Evolutionary conservation across 2,113 vertebrate genomes (phyloP).

Genomic region (Antigone vipio): DNA sequence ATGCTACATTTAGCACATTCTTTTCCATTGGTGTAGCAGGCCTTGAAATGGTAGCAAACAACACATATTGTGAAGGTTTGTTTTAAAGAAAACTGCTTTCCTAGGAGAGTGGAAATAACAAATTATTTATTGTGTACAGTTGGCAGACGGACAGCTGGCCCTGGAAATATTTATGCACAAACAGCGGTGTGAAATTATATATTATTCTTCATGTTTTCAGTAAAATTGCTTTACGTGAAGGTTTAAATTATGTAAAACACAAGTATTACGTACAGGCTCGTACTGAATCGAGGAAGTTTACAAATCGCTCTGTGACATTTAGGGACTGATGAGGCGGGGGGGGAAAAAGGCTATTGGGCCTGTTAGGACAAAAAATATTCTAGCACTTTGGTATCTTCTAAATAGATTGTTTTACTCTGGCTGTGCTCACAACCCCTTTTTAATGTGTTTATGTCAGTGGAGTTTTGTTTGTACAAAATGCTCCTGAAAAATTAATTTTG

Average conservation of each 20-base stretch:
- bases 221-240: background rate
- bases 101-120: constrained; percentile 53
- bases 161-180: constrained; percentile 20
- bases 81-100: constrained; percentile 57
- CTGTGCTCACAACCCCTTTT: background rate
- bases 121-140: constrained; percentile 34
- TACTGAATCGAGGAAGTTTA: background rate
- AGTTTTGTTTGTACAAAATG: constrained; percentile 54
- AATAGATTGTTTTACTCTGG: background rate
- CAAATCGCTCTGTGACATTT: background rate
- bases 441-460: constrained; percentile 32
- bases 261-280: fast-evolving
- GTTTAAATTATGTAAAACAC: background rate
- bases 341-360: background rate
- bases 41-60: constrained; percentile 64
- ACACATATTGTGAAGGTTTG: constrained; percentile 44
- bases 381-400: background rate
- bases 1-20: constrained; percentile 74
- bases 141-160: constrained; percentile 18
- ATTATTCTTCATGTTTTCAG: constrained; percentile 14
- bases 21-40: constrained; percentile 64
- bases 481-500: constrained; percentile 60
- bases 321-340: background rate
- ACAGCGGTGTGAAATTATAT: background rate
- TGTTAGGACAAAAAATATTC: background rate